Evolutionary conservation across 2,113 vertebrate genomes (phyloP).

Genomic region (Meleagris gallopavo): DNA sequence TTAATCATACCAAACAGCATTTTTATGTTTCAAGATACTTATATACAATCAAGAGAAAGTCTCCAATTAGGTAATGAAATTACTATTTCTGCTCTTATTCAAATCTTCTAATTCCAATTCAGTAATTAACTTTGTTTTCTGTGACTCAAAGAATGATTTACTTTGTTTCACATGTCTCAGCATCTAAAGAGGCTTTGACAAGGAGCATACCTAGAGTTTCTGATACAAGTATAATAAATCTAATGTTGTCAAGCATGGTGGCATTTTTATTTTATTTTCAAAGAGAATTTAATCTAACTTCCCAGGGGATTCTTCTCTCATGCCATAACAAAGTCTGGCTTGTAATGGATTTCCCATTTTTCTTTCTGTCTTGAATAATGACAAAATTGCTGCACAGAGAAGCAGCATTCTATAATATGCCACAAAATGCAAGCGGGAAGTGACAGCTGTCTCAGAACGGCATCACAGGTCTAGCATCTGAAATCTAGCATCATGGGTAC

Average conservation of each 20-base stretch:
- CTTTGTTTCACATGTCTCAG: constrained; percentile 37
- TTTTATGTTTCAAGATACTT: not conserved
- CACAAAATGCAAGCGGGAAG: constrained; percentile 20
- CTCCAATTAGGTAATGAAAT: not conserved
- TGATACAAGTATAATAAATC: constrained; percentile 48
- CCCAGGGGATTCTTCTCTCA: constrained; percentile 67
- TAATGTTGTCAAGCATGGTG: constrained; percentile 59
- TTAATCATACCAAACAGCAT: not conserved
- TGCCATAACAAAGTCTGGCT: constrained; percentile 78
- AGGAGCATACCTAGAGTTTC: constrained; percentile 4
- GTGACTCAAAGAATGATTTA: constrained; percentile 8
- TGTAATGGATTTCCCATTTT: constrained; percentile 75
- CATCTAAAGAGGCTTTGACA: constrained; percentile 56
- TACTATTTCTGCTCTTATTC: not conserved
- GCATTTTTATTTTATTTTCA: constrained; percentile 76
- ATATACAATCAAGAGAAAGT: not conserved
- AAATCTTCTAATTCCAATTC: constrained; percentile 34
- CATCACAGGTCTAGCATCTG: too few species aligned
- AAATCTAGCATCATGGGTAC: not conserved
- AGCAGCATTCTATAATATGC: constrained; percentile 61
- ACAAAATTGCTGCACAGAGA: constrained; percentile 73
- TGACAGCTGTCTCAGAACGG: constrained; percentile 25
- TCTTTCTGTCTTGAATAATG: constrained; percentile 72
- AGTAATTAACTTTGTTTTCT: constrained; percentile 36
- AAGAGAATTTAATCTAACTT: constrained; percentile 72